Evolutionary conservation across 2,797 vertebrate genomes (phyloP).

Genomic region (Diglossa cyanea): DNA sequence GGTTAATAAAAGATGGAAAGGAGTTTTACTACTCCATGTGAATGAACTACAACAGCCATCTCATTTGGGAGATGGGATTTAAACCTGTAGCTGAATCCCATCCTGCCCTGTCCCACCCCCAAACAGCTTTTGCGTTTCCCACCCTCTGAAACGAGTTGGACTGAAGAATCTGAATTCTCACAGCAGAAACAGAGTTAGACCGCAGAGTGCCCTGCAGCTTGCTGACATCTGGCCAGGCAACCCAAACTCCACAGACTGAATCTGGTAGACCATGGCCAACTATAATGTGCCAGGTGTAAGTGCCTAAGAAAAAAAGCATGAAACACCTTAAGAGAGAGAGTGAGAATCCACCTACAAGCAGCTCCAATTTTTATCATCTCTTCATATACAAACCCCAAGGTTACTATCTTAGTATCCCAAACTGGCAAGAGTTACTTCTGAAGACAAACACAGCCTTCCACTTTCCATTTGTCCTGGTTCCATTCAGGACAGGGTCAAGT

Average conservation of each 20-base stretch:
- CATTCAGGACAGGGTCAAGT: too few species aligned
- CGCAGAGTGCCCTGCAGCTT: background rate
- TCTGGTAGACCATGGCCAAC: background rate
- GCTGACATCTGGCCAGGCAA: background rate
- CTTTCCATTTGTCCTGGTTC: background rate
- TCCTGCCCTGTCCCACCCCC: background rate
- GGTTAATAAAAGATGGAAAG: background rate
- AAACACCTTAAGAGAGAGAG: background rate
- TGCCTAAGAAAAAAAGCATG: accelerated
- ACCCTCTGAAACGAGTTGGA: background rate
- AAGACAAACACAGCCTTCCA: background rate
- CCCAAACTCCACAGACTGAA: background rate
- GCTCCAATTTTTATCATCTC: background rate
- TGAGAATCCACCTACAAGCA: background rate
- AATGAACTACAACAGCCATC: background rate
- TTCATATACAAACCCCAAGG: background rate
- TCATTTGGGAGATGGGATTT: background rate
- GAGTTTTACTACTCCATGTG: background rate
- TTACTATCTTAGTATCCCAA: background rate
- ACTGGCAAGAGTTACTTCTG: background rate
- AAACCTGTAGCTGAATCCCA: background rate
- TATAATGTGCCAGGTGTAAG: background rate
- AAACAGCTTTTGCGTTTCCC: background rate
- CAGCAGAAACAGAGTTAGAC: background rate
- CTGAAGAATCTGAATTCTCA: background rate